phyloP scores from a whole-genome alignment of 2,113 vertebrate species.

The Ceuthmochares aereus region DNA sequence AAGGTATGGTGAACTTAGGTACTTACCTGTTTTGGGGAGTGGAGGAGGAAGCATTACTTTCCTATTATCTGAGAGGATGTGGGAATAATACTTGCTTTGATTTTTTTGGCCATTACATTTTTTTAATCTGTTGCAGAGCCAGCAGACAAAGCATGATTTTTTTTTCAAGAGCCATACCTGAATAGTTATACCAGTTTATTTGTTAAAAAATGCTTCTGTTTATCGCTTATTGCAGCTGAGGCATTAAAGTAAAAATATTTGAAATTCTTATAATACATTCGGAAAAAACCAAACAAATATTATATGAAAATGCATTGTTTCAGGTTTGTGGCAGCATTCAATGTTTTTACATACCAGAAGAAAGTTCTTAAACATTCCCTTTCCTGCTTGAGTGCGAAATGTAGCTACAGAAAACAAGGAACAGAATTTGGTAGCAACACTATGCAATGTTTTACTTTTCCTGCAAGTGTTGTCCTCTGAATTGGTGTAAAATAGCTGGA shows the following conservation, averaged over 20 bases:
- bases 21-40: background rate
- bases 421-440: background rate
- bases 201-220: background rate
- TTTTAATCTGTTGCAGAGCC: background rate
- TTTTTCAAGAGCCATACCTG: background rate
- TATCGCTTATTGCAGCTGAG: background rate
- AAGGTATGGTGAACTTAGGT: background rate
- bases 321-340: background rate
- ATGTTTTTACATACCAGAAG: background rate
- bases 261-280: rapidly evolving
- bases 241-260: background rate
- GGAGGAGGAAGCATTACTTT: background rate
- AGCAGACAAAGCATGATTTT: background rate
- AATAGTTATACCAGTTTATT: background rate
- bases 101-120: background rate
- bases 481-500: background rate
- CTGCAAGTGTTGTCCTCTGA: background rate
- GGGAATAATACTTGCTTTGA: background rate
- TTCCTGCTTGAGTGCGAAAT: background rate
- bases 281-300: background rate
- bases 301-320: background rate
- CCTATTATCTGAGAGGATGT: background rate
- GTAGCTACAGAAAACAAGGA: background rate
- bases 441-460: background rate
- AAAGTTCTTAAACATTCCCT: background rate